phyloP scores from a whole-genome alignment of 2,113 vertebrate genomes.

The Pipra filicauda region DNA sequence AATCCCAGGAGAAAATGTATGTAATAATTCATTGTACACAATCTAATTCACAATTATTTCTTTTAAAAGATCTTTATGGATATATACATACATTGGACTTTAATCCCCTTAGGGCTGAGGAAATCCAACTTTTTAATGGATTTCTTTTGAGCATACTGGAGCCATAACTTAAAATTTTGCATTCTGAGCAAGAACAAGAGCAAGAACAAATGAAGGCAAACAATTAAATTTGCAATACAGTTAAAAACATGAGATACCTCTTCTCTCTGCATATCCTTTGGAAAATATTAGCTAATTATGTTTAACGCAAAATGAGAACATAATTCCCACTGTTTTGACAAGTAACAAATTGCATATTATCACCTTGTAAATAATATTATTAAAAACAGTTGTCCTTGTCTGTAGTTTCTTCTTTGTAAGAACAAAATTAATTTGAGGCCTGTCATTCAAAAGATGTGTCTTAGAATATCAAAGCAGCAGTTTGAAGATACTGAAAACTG shows the following conservation, averaged over 20 bases:
- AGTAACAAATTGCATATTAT: constrained; percentile 70
- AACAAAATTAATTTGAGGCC: constrained; percentile 66
- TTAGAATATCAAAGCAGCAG: constrained; percentile 63
- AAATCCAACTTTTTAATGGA: not conserved
- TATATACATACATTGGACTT: not conserved
- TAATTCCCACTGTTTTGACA: constrained; percentile 72
- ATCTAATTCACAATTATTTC: not conserved
- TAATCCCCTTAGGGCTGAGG: not conserved
- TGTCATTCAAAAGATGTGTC: constrained; percentile 56
- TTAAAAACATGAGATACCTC: not conserved
- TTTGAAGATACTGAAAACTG: constrained; percentile 20
- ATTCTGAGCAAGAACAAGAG: not conserved
- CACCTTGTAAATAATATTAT: constrained; percentile 70
- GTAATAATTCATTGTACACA: not conserved
- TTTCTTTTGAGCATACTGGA: not conserved
- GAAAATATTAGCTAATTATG: constrained; percentile 66
- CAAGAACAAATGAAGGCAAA: constrained; percentile 13
- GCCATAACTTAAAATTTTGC: not conserved
- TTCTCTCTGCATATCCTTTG: not conserved
- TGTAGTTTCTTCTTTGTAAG: constrained; percentile 59
- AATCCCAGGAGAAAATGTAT: not conserved
- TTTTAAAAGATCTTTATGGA: not conserved
- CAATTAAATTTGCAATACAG: not conserved
- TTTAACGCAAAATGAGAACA: constrained; percentile 54
- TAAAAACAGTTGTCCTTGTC: constrained; percentile 65